A percentile compares a stretch with the other conserved stretches of the same genome.
Conservation (phyloP, 2,888 invertebrate genomes). For the Rotaria socialis region DNA sequence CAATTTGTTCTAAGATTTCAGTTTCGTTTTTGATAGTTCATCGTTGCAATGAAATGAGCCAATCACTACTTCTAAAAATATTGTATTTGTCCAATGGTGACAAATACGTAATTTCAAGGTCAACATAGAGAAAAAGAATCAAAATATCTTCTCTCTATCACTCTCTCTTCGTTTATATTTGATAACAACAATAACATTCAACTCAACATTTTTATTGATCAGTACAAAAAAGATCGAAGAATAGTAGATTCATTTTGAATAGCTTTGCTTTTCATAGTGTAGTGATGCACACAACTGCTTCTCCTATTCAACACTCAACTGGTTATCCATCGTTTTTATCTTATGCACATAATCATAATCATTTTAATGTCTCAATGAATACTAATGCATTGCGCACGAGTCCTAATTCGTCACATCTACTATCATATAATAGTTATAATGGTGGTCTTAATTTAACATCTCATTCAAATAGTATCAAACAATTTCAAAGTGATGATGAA, state of each 20-base stretch:
- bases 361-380: neutral
- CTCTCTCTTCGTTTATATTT: neutral
- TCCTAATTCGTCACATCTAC: neutral
- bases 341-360: neutral
- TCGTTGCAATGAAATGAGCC: neutral
- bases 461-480: too few relatives aligned
- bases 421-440: too few relatives aligned
- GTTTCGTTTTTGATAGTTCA: neutral
- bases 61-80: neutral
- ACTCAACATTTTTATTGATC: neutral
- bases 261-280: too few relatives aligned
- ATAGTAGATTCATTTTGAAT: neutral
- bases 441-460: too few relatives aligned
- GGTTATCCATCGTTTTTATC: too few relatives aligned
- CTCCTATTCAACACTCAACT: too few relatives aligned
- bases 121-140: neutral
- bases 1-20: too few relatives aligned
- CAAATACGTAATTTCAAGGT: neutral
- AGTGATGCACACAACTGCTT: too few relatives aligned
- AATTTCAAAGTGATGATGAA: too few relatives aligned
- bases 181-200: neutral
- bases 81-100: neutral
- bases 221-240: neutral
- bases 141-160: neutral
- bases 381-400: neutral